A percentile compares a stretch with the other conserved stretches of the same genome.
These are phyloP conservation scores for Aplodontia rufa DNA, from an alignment of 2,113 vertebrate genomes.

Conservation along the genomic window DNA sequence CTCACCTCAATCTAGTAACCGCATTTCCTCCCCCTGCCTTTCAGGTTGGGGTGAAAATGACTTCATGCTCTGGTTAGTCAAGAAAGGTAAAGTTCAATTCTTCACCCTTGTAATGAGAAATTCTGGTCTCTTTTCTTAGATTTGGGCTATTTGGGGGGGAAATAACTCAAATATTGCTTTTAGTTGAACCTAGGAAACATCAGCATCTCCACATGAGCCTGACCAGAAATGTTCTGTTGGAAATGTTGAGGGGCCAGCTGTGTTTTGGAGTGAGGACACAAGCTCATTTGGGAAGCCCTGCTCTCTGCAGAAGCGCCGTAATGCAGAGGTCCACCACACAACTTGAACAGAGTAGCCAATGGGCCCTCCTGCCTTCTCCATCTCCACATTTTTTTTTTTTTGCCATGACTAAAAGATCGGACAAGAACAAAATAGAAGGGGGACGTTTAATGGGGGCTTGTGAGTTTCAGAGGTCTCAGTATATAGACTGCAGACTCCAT, in stretches of 20 bases:
- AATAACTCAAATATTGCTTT: not conserved
- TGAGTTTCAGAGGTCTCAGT: no score
- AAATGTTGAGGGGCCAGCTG: not conserved
- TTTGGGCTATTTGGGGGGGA: not conserved
- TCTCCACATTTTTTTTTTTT: no score
- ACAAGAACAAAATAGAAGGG: no score
- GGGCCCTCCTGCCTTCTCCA: no score
- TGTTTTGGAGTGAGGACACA: not conserved
- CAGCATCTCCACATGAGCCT: constrained; percentile 15
- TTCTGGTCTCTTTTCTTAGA: not conserved
- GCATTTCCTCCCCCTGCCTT: not conserved
- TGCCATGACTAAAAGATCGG: no score
- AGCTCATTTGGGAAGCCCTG: not conserved
- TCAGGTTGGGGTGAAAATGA: not conserved
- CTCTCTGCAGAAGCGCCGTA: rapidly evolving
- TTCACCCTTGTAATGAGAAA: not conserved
- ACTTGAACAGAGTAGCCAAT: not conserved
- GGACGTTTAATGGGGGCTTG: no score
- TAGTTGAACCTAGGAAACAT: constrained; percentile 44
- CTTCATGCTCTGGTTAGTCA: not conserved
- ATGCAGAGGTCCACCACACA: not conserved
- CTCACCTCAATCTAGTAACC: not conserved
- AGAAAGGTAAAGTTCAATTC: not conserved
- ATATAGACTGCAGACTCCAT: no score
- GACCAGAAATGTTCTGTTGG: not conserved